A percentile compares a stretch with the other conserved stretches of the same genome.
phyloP scores from a whole-genome alignment of 2,888 invertebrate genomes.

The Tipula lateralis region DNA sequence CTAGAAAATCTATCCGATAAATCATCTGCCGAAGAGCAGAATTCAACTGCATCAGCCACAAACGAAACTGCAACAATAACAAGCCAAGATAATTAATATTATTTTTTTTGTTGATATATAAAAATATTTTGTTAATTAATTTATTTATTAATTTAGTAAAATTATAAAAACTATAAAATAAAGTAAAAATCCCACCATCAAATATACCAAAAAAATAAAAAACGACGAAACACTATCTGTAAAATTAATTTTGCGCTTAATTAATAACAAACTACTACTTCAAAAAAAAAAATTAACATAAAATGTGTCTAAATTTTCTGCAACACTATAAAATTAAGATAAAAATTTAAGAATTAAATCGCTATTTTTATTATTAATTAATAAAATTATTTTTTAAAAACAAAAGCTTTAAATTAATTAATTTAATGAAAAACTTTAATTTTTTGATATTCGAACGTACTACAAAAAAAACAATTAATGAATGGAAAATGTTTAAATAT shows the following conservation, averaged over 20 bases:
- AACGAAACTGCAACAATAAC: neutral
- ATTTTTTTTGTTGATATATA: neutral
- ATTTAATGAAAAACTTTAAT: neutral
- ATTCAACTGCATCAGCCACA: neutral
- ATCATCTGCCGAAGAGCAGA: neutral
- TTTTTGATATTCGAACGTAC: neutral
- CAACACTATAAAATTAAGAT: neutral
- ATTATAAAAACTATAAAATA: neutral
- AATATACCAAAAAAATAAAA: neutral
- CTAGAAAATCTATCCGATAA: neutral
- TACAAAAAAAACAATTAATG: neutral
- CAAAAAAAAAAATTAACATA: neutral
- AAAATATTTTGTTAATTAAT: neutral
- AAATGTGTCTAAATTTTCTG: neutral
- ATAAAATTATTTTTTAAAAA: neutral
- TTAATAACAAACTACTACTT: neutral
- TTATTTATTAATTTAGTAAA: neutral
- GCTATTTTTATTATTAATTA: neutral
- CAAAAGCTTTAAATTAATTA: neutral
- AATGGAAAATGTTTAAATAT: neutral
- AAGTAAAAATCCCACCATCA: neutral
- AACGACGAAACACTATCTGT: neutral
- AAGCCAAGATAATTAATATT: neutral
- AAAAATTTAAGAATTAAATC: neutral
- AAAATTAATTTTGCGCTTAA: slow-evolving; percentile 3